phyloP scores from a whole-genome alignment of 2,113 vertebrate genomes.

The Antigone vipio region DNA sequence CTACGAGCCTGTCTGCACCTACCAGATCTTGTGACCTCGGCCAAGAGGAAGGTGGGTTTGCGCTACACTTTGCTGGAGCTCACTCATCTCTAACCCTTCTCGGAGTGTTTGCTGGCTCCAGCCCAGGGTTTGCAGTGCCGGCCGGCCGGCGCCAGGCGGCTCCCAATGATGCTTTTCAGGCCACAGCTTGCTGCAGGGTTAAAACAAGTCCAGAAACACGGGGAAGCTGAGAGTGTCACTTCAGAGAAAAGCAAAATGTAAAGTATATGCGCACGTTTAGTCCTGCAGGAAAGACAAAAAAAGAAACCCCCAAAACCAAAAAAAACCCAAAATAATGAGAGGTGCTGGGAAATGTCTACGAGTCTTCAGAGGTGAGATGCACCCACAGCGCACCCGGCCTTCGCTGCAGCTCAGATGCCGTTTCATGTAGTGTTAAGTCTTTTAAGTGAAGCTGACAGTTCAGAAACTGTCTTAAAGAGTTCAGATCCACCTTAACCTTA shows the following conservation, averaged over 20 bases:
- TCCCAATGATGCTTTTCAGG: neutral
- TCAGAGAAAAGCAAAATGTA: neutral
- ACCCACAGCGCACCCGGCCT: neutral
- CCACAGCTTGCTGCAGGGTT: neutral
- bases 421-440: neutral
- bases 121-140: neutral
- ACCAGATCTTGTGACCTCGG: neutral
- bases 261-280: accelerated
- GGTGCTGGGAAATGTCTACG: neutral
- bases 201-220: neutral
- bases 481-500: neutral
- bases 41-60: neutral
- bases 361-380: accelerated
- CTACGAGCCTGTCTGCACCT: neutral
- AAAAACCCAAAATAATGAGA: neutral
- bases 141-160: neutral
- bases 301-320: neutral
- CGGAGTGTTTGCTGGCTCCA: neutral
- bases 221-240: accelerated
- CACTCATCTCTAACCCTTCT: neutral
- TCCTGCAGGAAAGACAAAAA: neutral
- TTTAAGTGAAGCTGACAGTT: neutral
- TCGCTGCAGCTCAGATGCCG: neutral
- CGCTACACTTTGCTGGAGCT: neutral
- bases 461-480: neutral